Conservation (phyloP, 1,140 invertebrate species). For the Popillia japonica region DNA sequence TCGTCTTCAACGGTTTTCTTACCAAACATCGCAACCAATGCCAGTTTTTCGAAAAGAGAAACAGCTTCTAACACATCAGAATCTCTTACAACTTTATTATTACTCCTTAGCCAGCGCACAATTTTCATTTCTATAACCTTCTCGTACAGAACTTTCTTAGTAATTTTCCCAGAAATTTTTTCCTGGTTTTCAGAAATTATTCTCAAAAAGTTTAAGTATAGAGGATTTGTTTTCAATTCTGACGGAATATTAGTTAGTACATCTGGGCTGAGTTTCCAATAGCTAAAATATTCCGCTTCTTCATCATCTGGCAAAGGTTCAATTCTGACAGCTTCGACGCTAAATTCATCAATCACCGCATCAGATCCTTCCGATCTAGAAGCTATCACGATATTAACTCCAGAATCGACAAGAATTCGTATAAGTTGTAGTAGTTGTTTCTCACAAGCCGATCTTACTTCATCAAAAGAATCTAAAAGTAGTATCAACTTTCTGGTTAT, state of each 20-base stretch:
- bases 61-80: neutral
- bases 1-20: neutral
- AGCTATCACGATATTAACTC: neutral
- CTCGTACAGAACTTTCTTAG: neutral
- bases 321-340: neutral
- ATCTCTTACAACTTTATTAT: neutral
- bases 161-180: too few species aligned
- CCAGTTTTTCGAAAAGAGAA: neutral
- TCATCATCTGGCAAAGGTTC: neutral
- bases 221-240: neutral
- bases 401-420: neutral
- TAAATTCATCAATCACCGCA: neutral
- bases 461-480: neutral
- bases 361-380: neutral
- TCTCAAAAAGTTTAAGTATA: neutral
- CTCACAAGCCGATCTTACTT: neutral
- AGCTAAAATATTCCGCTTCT: neutral
- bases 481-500: neutral
- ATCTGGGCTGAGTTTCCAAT: neutral
- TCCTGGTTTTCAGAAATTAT: too few species aligned
- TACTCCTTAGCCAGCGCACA: neutral
- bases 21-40: too few species aligned
- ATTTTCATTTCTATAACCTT: neutral
- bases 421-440: constrained; percentile 12
- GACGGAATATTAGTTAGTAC: neutral